Base-by-base conservation (phyloP, 2,113 vertebrate genomes). In the Prietella phreatophila region DNA sequence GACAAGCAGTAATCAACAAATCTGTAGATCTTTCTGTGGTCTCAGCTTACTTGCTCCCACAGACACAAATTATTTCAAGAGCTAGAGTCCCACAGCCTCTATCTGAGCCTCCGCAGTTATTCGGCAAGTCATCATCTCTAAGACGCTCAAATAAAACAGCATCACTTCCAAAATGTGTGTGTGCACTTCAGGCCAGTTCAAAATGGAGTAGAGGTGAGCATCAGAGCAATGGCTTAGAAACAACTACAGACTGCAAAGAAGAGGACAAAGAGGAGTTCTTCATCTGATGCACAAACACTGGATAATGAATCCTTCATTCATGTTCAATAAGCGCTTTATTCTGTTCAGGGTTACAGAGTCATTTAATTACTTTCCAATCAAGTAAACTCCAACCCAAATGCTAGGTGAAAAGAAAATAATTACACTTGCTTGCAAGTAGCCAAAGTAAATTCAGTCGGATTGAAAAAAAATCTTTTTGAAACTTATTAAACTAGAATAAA, bases 11-110 rank as follows among this genome's bases (percentile, higher is more conserved):
- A 0, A 93, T 94, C 55, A 95, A 89, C 20, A 88, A 91, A 90
- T 82, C 83, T 0, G 87, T 96, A 4, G 97, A 99, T 93, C 92
- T 98, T 0, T 96, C 97, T 0, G 96, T 97, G 84, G 96, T 98
- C 85, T 99, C 98, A 0, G 97, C 96, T 0, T 97, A 98, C 65
- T 94, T 96, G 6, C 94, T 60, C 10, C 83, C 89, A 47, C 83
- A 85, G 20, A 50, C 39, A 65, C 42, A 75, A 42, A 56, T 50
- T 8, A 55, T 42, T 63, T 42, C 50, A 93, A n/a, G 93, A 89
- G 89, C 88, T 36, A 82, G 78, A 67, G 87, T 90, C 53, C 63
- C 91, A 76, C 94, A 94, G 27, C 94, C 92, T 0, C 25, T 92
- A 3, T 94, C 95, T 0, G 82, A 94, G 0, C 89, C 85, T 13